Evolutionary conservation across 1,140 invertebrate genomes (phyloP).

Genomic region (Drosophila kepulauana): DNA sequence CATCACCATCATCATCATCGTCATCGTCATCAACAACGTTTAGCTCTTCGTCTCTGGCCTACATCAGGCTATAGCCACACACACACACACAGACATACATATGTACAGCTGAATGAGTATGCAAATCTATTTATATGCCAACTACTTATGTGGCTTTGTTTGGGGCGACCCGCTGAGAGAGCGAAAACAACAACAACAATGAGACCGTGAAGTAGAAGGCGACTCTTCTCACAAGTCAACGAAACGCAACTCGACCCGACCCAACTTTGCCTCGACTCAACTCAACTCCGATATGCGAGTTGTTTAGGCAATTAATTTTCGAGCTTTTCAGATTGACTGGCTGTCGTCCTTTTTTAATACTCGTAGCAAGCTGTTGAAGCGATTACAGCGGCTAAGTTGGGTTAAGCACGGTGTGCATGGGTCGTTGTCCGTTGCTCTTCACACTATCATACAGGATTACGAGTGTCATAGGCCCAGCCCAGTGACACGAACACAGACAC

Average conservation of each 20-base stretch:
- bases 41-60: constrained; percentile 1
- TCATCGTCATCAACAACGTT: constrained; percentile 5
- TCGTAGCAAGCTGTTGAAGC: constrained; percentile 46
- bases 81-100: neutral
- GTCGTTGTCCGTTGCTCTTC: constrained; percentile 46
- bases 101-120: constrained; percentile 43
- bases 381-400: constrained; percentile 58
- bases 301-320: constrained; percentile 67
- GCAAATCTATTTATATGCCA: constrained; percentile 68
- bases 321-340: constrained; percentile 58
- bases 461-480: constrained; percentile 44
- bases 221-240: neutral
- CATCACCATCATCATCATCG: neutral
- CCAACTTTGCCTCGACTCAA: neutral
- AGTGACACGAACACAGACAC: neutral
- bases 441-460: constrained; percentile 55
- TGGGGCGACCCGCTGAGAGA: constrained; percentile 27
- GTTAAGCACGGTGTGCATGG: constrained; percentile 45
- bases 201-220: too few relatives aligned
- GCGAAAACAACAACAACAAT: neutral
- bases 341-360: constrained; percentile 33
- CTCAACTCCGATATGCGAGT: constrained; percentile 35
- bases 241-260: neutral
- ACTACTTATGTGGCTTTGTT: constrained; percentile 65
- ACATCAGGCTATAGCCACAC: constrained; percentile 20